A percentile compares a stretch with the other conserved stretches of the same genome.
phyloP scores from a whole-genome alignment of 2,888 invertebrate genomes.

The Phortica magna region DNA sequence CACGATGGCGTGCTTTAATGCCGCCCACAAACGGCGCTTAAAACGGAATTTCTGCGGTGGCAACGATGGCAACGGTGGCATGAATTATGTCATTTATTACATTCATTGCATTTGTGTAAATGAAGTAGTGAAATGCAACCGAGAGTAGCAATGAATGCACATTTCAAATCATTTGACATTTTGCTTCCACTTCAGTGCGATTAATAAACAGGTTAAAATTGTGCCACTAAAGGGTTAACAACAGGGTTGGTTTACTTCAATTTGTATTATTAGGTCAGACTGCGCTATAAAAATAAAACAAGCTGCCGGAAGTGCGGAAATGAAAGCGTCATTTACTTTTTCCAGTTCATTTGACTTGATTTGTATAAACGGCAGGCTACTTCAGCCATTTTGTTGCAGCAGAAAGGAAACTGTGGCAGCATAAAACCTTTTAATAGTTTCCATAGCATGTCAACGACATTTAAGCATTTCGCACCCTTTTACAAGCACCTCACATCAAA shows the following conservation, averaged over 20 bases:
- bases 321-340: conserved; percentile 67
- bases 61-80: not conserved
- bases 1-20: not conserved
- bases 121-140: no score
- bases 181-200: not conserved
- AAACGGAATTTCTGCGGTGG: not conserved
- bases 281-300: not conserved
- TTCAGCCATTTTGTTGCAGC: conserved; percentile 39
- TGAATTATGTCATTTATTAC: no score
- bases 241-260: conserved; percentile 52
- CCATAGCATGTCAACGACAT: conserved; percentile 42
- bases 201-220: conserved; percentile 49
- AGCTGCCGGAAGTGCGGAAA: conserved; percentile 53
- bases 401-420: not conserved
- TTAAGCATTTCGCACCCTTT: conserved; percentile 26
- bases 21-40: not conserved
- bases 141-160: no score
- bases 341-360: conserved; percentile 69
- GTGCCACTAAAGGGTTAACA: conserved; percentile 59
- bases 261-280: conserved; percentile 46
- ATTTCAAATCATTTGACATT: no score
- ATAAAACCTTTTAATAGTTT: conserved; percentile 64
- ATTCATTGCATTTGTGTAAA: no score
- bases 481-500: conserved; percentile 22
- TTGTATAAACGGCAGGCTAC: conserved; percentile 47